Percentiles rank a stretch among this genome's conserved stretches.
Conservation (phyloP, 1,140 invertebrate genomes). For the Oreohelix idahoensis region DNA sequence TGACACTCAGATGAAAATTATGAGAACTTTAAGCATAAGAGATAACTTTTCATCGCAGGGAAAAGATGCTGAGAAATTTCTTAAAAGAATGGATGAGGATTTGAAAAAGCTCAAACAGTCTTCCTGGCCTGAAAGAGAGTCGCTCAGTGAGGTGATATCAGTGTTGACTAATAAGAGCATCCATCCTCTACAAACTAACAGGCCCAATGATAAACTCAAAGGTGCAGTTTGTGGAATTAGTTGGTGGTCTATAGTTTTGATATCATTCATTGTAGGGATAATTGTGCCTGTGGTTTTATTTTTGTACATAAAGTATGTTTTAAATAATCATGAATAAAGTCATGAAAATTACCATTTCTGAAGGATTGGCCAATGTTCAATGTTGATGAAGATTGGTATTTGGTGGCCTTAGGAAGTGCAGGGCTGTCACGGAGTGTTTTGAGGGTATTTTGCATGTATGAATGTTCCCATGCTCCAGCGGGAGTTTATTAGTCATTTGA, state of each 20-base stretch:
- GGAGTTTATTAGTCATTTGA: too few species aligned
- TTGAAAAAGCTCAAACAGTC: conserved; percentile 56
- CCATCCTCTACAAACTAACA: conserved; percentile 51
- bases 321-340: conserved; percentile 2
- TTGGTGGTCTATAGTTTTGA: conserved; percentile 50
- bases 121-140: conserved; percentile 48
- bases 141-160: conserved; percentile 63
- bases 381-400: too few species aligned
- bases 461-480: too few species aligned
- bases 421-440: too few species aligned
- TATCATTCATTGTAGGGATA: conserved; percentile 45
- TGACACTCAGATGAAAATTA: conserved; percentile 58
- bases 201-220: conserved; percentile 16
- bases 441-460: too few species aligned
- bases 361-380: not conserved
- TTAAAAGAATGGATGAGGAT: conserved; percentile 66
- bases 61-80: conserved; percentile 61
- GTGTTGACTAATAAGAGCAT: conserved; percentile 61
- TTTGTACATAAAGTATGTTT: not conserved
- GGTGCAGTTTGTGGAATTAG: conserved; percentile 59
- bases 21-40: conserved; percentile 64
- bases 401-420: too few species aligned
- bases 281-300: conserved; percentile 42
- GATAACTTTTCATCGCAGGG: conserved; percentile 53
- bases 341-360: not conserved